phyloP scores from a whole-genome alignment of 2,888 invertebrate genomes.

The Drepana falcataria region DNA sequence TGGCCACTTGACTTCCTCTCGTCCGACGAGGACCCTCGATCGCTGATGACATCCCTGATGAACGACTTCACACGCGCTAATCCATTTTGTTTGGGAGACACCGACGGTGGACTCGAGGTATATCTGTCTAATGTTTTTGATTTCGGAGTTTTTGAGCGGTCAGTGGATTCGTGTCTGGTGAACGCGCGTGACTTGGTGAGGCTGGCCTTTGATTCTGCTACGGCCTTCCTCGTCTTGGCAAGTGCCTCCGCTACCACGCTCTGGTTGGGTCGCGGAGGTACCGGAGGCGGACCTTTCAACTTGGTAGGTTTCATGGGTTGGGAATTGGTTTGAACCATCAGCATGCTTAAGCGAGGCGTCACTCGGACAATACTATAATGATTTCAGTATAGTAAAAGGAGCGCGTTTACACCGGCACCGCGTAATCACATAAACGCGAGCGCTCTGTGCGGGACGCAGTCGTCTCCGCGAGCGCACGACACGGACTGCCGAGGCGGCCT shows the following conservation, averaged over 20 bases:
- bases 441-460: slow-evolving; percentile 47
- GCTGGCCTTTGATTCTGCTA: slow-evolving; percentile 68
- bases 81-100: slow-evolving; percentile 71
- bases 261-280: slow-evolving; percentile 88
- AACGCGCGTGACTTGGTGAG: slow-evolving; percentile 60
- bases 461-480: slow-evolving; percentile 54
- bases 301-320: slow-evolving; percentile 74
- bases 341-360: slow-evolving; percentile 64
- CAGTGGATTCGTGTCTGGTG: slow-evolving; percentile 52
- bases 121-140: slow-evolving; percentile 66
- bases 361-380: slow-evolving; percentile 73
- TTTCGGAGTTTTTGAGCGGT: slow-evolving; percentile 32
- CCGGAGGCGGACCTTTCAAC: slow-evolving; percentile 85
- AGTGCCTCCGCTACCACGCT: slow-evolving; percentile 85
- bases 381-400: slow-evolving; percentile 69
- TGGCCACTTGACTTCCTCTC: slow-evolving; percentile 67
- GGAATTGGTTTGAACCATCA: slow-evolving; percentile 78
- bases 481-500: slow-evolving; percentile 42
- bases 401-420: slow-evolving; percentile 58
- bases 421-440: slow-evolving; percentile 52
- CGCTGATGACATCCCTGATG: slow-evolving; percentile 74
- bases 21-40: slow-evolving; percentile 70
- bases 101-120: slow-evolving; percentile 45
- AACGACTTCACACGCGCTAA: slow-evolving; percentile 73
- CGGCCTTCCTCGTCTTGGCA: slow-evolving; percentile 80